A percentile compares a stretch with the other conserved stretches of the same genome.
Evolutionary conservation across 1,140 invertebrate genomes (phyloP).

Genomic region (Arion vulgaris): DNA sequence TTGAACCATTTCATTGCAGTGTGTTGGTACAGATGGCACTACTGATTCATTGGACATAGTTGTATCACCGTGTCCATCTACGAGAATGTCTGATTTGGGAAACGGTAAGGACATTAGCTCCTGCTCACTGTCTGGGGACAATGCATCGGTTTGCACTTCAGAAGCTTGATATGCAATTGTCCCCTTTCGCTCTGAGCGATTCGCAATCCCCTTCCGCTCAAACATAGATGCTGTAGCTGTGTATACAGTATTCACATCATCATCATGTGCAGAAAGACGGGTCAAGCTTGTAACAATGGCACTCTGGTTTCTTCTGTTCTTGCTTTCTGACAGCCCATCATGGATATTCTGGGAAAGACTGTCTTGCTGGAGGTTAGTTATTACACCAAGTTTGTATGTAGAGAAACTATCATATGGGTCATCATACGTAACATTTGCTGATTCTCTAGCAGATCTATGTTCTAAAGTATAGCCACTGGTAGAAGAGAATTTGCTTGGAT

Average conservation of each 20-base stretch:
- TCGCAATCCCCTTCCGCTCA: conserved; percentile 35
- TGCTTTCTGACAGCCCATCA: conserved; percentile 1
- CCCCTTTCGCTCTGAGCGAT: conserved; percentile 32
- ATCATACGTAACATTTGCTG: conserved; percentile 52
- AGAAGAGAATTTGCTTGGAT: conserved; percentile 29
- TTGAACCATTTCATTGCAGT: neutral
- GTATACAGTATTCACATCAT: conserved; percentile 19
- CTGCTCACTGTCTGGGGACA: conserved; percentile 45
- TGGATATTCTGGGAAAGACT: conserved; percentile 4
- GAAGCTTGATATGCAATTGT: conserved; percentile 45
- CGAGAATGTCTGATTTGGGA: conserved; percentile 48
- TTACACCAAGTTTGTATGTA: conserved; percentile 14
- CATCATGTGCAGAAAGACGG: conserved; percentile 7
- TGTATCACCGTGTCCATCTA: conserved; percentile 44
- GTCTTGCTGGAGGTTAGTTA: conserved; percentile 30
- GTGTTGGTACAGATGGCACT: too few relatives aligned
- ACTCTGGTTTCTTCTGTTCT: neutral
- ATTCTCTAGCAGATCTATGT: conserved; percentile 4
- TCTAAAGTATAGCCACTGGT: conserved; percentile 30
- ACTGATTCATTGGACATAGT: neutral
- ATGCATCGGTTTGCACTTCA: conserved; percentile 47
- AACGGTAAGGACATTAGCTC: conserved; percentile 42
- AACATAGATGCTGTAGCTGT: neutral
- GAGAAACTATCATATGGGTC: conserved; percentile 57
- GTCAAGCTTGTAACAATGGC: conserved; percentile 20